Conservation (phyloP, 2,113 vertebrate species). For the Tyto alba region DNA sequence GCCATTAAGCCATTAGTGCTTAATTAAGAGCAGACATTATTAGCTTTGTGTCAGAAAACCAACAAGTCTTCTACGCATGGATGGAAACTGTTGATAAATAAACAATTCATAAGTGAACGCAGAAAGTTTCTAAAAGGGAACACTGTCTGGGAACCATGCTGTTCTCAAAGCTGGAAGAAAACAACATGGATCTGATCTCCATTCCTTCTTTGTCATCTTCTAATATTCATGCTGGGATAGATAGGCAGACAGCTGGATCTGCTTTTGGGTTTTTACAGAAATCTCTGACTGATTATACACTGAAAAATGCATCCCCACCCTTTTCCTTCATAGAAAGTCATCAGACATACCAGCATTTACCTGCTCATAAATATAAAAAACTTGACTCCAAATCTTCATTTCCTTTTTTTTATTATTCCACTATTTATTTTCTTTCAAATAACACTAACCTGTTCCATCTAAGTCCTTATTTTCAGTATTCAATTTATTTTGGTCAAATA, state of each 20-base stretch:
- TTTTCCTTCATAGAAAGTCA: neutral
- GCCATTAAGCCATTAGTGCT: constrained; percentile 52
- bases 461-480: neutral
- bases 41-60: constrained; percentile 26
- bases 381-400: neutral
- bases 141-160: neutral
- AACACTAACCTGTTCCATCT: neutral
- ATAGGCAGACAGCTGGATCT: neutral
- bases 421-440: neutral
- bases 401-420: neutral
- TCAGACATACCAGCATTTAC: neutral
- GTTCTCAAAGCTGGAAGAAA: neutral
- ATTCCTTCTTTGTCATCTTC: neutral
- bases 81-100: constrained; percentile 13
- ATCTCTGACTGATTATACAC: neutral
- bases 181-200: neutral
- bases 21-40: constrained; percentile 60
- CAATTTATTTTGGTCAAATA: neutral
- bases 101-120: neutral
- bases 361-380: neutral
- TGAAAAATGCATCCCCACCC: neutral
- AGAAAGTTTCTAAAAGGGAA: neutral
- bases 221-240: neutral
- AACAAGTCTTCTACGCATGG: neutral
- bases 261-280: neutral